Percentiles rank a stretch among this genome's conserved stretches.
phyloP scores from a whole-genome alignment of 2,113 vertebrate species.

The Ondatra zibethicus region DNA sequence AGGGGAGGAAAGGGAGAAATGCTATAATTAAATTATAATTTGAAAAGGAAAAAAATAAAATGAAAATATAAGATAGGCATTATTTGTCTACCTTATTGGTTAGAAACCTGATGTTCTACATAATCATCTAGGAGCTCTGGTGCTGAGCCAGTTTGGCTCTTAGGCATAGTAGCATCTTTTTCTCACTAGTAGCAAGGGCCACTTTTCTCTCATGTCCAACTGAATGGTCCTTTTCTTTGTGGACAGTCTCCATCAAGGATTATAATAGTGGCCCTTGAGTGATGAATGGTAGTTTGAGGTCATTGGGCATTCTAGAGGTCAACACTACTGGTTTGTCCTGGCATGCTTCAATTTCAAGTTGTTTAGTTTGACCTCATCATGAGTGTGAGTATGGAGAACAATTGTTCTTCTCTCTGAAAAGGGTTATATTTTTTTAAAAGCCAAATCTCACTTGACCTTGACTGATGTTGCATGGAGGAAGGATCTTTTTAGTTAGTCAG shows the following conservation, averaged over 20 bases:
- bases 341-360: neutral
- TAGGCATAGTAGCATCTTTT: neutral
- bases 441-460: neutral
- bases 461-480: neutral
- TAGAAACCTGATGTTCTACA: neutral
- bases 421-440: neutral
- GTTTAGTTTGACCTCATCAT: neutral
- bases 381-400: neutral
- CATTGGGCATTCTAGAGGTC: no score
- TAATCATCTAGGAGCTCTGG: neutral
- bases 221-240: neutral
- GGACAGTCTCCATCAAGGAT: neutral
- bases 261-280: neutral
- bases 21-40: neutral
- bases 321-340: neutral
- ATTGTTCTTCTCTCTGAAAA: neutral
- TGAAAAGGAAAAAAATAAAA: neutral
- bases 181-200: neutral
- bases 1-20: neutral
- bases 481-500: neutral
- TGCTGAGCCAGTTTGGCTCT: neutral
- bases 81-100: neutral
- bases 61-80: neutral
- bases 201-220: neutral
- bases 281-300: neutral